Conservation (phyloP, 1,140 invertebrate species). For the Platyscapa corneri region DNA sequence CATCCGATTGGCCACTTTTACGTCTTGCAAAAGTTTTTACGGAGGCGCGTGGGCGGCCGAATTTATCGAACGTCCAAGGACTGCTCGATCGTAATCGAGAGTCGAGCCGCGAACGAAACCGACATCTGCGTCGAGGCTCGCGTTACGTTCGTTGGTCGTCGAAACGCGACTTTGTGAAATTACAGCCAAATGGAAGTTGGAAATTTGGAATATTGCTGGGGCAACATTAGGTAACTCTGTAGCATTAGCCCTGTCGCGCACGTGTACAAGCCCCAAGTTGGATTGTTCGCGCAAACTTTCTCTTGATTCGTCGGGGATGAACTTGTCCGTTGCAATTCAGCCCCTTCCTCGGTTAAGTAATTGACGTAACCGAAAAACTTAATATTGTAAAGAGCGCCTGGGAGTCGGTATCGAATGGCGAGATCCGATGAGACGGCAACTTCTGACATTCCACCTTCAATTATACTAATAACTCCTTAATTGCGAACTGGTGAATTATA, state of each 20-base stretch:
- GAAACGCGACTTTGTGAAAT: too few species aligned
- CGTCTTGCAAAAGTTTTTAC: too few species aligned
- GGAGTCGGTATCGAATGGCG: not conserved
- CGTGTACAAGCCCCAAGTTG: too few species aligned
- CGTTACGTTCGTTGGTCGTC: too few species aligned
- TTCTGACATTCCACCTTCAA: not conserved
- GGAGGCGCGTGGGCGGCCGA: too few species aligned
- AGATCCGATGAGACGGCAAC: not conserved
- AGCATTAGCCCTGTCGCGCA: too few species aligned
- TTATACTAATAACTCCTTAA: not conserved
- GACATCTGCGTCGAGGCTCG: too few species aligned
- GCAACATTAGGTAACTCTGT: not conserved
- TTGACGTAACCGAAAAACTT: not conserved
- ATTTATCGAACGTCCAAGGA: too few species aligned
- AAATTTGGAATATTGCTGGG: not conserved
- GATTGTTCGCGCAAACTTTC: not conserved
- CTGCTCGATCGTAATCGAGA: too few species aligned
- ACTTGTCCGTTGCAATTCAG: not conserved
- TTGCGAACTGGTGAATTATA: too few species aligned
- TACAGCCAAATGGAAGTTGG: not conserved
- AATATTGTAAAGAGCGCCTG: not conserved
- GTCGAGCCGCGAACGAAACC: too few species aligned
- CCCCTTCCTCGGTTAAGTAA: not conserved
- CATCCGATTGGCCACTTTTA: too few species aligned
- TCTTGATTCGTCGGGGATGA: not conserved